These are phyloP conservation scores for Platysteira castanea DNA, from an alignment of 2,113 vertebrate species.

Conservation along the genomic window DNA sequence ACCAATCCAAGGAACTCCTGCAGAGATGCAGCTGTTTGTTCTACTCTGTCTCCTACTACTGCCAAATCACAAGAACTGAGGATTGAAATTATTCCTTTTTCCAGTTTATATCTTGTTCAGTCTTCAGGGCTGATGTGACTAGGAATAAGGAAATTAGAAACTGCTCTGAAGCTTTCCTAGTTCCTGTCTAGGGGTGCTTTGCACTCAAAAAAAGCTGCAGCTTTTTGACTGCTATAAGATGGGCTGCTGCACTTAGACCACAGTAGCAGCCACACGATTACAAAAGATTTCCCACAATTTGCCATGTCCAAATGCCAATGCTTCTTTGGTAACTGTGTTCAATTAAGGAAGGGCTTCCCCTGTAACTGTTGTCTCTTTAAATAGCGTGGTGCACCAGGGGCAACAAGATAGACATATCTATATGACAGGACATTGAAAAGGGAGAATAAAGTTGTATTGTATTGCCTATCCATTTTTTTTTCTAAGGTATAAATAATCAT, in stretches of 20 bases:
- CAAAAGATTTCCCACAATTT: not conserved
- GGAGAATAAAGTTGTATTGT: not conserved
- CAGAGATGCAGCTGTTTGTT: not conserved
- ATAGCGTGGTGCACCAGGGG: not conserved
- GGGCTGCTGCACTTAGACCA: not conserved
- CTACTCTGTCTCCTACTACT: not conserved
- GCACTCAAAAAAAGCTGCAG: not conserved
- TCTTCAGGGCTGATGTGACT: not conserved
- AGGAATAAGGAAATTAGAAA: not conserved
- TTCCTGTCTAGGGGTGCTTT: not conserved
- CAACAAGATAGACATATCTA: not conserved
- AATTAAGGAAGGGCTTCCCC: not conserved
- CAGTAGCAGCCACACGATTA: not conserved
- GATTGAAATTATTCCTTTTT: not conserved
- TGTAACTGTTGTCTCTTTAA: not conserved
- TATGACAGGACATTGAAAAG: not conserved
- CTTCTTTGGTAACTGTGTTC: not conserved
- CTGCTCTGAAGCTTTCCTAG: not conserved
- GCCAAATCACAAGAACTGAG: not conserved
- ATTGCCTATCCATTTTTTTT: not conserved
- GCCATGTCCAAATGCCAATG: not conserved
- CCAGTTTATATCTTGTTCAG: not conserved
- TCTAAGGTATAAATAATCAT: not conserved
- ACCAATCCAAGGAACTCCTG: not conserved
- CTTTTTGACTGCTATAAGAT: not conserved